A percentile compares a stretch with the other conserved stretches of the same genome.
Conservation (phyloP, 2,797 vertebrate species). For the Labroides dimidiatus region DNA sequence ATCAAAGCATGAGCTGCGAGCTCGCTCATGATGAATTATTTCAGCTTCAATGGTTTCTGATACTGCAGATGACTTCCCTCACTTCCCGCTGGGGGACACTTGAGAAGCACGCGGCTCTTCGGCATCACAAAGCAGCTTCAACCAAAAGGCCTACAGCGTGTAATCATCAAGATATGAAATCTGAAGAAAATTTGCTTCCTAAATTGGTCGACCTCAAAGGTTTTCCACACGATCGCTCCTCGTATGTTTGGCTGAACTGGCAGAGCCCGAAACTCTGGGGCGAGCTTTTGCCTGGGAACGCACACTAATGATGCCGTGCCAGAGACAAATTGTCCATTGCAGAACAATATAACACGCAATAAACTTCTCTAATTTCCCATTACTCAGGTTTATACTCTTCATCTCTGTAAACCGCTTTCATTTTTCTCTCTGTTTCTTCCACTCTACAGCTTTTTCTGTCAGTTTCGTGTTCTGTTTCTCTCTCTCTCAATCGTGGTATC, state of each 20-base stretch:
- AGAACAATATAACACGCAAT: slow-evolving; percentile 72
- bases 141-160: slow-evolving; percentile 22
- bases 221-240: slow-evolving; percentile 41
- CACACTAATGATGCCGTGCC: slow-evolving; percentile 41
- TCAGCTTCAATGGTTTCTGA: slow-evolving; percentile 23
- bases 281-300: slow-evolving; percentile 47
- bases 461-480: slow-evolving; percentile 17
- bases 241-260: slow-evolving; percentile 48
- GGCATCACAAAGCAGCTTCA: slow-evolving; percentile 25
- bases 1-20: slow-evolving; percentile 43
- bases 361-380: slow-evolving; percentile 67
- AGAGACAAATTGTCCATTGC: slow-evolving; percentile 68
- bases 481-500: slow-evolving; percentile 15
- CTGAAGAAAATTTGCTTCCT: slow-evolving; percentile 49
- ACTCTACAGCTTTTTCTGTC: slow-evolving; percentile 12
- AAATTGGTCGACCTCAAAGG: slow-evolving; percentile 27
- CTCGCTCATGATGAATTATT: slow-evolving; percentile 30
- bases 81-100: slow-evolving; percentile 26
- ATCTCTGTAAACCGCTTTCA: slow-evolving; percentile 31
- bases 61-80: slow-evolving; percentile 16
- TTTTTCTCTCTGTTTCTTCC: slow-evolving; percentile 31
- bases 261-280: slow-evolving; percentile 34
- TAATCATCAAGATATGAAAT: slow-evolving; percentile 46
- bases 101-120: slow-evolving; percentile 7
- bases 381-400: slow-evolving; percentile 49